Base-by-base conservation (phyloP, 2,113 vertebrate species). In the Engystomops pustulosus region DNA sequence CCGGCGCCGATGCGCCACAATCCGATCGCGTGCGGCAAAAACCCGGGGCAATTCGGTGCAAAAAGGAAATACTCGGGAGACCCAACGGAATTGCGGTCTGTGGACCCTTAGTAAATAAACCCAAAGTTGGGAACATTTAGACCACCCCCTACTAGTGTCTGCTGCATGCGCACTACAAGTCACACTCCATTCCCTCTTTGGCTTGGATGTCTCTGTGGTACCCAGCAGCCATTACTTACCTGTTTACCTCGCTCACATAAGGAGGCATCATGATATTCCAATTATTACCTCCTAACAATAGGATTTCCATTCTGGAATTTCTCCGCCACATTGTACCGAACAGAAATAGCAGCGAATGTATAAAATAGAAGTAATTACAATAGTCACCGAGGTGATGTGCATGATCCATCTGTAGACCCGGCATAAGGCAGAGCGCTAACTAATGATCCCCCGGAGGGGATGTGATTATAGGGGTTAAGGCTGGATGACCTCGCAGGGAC, bases 381-480 rank as follows among this genome's bases (percentile, higher is more conserved):
- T 32, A 49, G 10, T 38, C 15, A 11, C 25, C 30, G 23, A 49
- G 44, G 71, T 74, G 25, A 74, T 7, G 32, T 18, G 36, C 32
- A 18, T 18, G 70, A 41, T 72, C 38, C 18, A 38, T 72, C 41
- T 72, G 38, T 12, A 72, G 41, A 8, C 23, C 70, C 3, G 70
- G 44, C 70, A 72, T 17, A 72, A 9, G 70, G 34, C 69, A 45
- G 4, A 32, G 5, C 3, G n/a, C 44, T 74, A 15, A 30, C 15
- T 49, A 74, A 74, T 49, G 45, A 74, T 49, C 45, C 71, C 27
- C 44, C 27, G 14, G 44, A 30, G 71, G 70, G 70, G 23, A 72
- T 72, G 44, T n/a, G 12, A 72, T 72, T 47, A 72, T 47, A 3
- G 15, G 71, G 71, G 71, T 74, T 30, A 74, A 20, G 71, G 11